Evolutionary conservation across 2,797 vertebrate genomes (phyloP).

Genomic region (Cottoperca gobio): DNA sequence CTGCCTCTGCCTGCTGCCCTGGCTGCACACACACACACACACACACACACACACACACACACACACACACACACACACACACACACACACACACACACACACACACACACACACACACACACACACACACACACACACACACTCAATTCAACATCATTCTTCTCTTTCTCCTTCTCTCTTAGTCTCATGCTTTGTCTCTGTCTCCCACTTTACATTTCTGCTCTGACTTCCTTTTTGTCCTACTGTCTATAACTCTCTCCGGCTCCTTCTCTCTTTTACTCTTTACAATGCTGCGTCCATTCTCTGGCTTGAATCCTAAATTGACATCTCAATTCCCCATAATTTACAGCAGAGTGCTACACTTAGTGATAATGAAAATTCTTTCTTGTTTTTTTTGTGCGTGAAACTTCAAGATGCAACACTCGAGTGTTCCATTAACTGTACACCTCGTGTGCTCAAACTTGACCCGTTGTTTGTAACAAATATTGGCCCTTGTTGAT

Average conservation of each 20-base stretch:
- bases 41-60: constrained; percentile 58
- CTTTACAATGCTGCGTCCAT: constrained; percentile 26
- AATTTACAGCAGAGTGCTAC: constrained; percentile 61
- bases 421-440: constrained; percentile 38
- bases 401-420: constrained; percentile 49
- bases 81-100: no score
- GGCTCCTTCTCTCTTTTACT: constrained; percentile 20
- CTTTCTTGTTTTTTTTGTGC: not conserved
- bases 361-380: constrained; percentile 59
- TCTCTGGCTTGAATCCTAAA: constrained; percentile 54
- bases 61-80: no score
- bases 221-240: constrained; percentile 54
- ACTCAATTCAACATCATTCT: constrained; percentile 83
- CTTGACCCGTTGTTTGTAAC: no score
- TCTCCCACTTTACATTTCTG: constrained; percentile 67
- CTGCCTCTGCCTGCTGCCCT: constrained; percentile 84
- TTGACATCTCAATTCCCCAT: constrained; percentile 58
- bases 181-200: constrained; percentile 58
- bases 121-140: no score
- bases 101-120: no score
- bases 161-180: constrained; percentile 60
- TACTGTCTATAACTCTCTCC: constrained; percentile 45
- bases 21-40: constrained; percentile 59
- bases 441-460: constrained; percentile 29
- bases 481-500: constrained; percentile 47